phyloP scores from a whole-genome alignment of 2,888 invertebrate genomes.

The Exocentrus adspersus region DNA sequence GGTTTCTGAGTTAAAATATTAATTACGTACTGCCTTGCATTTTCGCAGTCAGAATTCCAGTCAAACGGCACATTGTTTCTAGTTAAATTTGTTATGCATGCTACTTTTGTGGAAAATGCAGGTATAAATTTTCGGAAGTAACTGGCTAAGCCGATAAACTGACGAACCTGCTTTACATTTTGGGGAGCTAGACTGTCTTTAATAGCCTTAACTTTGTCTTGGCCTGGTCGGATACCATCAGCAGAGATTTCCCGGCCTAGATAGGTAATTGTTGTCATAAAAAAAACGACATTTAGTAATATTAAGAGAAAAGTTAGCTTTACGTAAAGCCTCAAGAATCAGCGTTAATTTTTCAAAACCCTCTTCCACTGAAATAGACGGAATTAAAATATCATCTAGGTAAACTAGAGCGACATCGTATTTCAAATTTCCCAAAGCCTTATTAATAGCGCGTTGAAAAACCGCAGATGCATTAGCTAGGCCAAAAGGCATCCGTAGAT shows the following conservation, averaged over 20 bases:
- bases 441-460: conserved; percentile 33
- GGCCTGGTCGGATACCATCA: conserved; percentile 12
- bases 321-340: conserved; percentile 13
- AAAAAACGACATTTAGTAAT: conserved; percentile 16
- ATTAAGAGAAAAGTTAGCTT: conserved; percentile 9
- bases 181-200: conserved; percentile 8
- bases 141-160: conserved; percentile 9
- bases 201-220: conserved; percentile 4
- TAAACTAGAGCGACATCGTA: conserved; percentile 22
- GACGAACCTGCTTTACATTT: conserved; percentile 13
- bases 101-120: conserved; percentile 15
- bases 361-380: conserved; percentile 14
- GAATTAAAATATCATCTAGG: conserved; percentile 29
- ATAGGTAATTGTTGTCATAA: conserved; percentile 20
- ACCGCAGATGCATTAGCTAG: conserved; percentile 36
- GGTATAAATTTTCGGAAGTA: conserved; percentile 22
- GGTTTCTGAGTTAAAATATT: conserved; percentile 37
- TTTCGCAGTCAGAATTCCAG: conserved; percentile 16
- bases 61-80: conserved; percentile 21
- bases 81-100: conserved; percentile 34
- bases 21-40: conserved; percentile 26
- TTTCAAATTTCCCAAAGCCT: conserved; percentile 18
- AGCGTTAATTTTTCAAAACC: conserved; percentile 18
- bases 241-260: conserved; percentile 3
- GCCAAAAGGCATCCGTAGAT: conserved; percentile 55